A percentile compares a stretch with the other conserved stretches of the same genome.
phyloP scores from a whole-genome alignment of 2,113 vertebrate species.

The Pedetes capensis region DNA sequence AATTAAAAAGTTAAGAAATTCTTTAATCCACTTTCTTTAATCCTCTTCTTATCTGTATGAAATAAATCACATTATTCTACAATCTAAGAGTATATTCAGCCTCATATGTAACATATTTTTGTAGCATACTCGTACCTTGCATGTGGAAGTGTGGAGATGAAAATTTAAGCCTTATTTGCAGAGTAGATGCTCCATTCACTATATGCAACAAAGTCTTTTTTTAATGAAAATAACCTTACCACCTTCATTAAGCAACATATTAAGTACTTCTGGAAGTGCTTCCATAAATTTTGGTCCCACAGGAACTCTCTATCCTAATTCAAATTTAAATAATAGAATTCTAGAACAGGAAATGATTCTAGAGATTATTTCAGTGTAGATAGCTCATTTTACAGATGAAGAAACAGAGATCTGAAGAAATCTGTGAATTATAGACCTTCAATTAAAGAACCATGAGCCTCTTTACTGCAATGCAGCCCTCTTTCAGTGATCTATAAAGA shows the following conservation, averaged over 20 bases:
- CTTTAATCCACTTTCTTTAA: neutral
- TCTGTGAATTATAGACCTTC: neutral
- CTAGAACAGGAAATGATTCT: neutral
- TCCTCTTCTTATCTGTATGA: neutral
- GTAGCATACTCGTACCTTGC: neutral
- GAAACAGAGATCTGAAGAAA: neutral
- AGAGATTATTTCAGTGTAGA: neutral
- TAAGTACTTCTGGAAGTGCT: neutral
- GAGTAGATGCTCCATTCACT: neutral
- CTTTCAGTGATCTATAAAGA: neutral
- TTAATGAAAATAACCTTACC: neutral
- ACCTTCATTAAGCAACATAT: neutral
- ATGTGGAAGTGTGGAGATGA: neutral
- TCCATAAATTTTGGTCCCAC: neutral
- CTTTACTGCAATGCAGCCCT: neutral
- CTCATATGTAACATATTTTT: neutral
- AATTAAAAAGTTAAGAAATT: neutral
- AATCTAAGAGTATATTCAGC: neutral
- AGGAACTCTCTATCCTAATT: neutral
- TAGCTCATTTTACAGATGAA: slow-evolving; percentile 23
- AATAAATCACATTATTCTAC: neutral
- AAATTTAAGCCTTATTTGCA: neutral
- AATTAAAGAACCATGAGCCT: neutral
- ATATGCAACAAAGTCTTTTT: neutral
- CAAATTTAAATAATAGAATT: neutral